Evolutionary conservation across 2,797 vertebrate genomes (phyloP), one percentile per base, ranked within the genome.

Genomic region (Sitta carolinensis): DNA sequence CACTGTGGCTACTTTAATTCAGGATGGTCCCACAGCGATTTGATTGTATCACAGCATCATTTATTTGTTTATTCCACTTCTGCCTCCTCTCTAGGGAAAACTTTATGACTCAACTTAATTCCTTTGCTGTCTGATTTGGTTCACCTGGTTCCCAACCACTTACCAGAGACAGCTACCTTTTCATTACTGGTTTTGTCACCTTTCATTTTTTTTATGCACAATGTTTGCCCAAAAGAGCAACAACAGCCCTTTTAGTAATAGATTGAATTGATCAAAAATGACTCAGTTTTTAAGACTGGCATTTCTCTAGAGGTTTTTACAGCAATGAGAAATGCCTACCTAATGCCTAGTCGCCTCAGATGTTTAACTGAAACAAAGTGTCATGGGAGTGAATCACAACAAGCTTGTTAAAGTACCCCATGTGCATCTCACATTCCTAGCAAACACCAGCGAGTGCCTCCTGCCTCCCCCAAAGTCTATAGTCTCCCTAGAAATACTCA

Each of bases 61-160:
- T 25, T 66, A 22, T 57, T 80, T 92, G 63, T 69, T 75, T 90
- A 47, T 86, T 78, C 62, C 30, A 34, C 22, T 80, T 84, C 29
- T 83, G 52, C 23, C 18, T 58, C 16, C 48, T 87, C 67, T 89
- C 51, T 51, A 63, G 32, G 45, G 78, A 92, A 88, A 76, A 48
- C 21, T 84, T 92, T 57, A 68, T 94, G 87, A 94, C 57, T 93
- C 50, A 77, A 68, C 62, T 63, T 77, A 89, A 84, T 90, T 59
- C 36, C 59, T 83, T 96, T 2, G 2, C 52, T 57, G 36, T 66
- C 59, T 87, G 62, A 67, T 92, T 84, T 92, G 52, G 34, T 90
- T 95, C 36, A 32, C 22, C 93, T 72, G 21, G 30, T 77, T 83
- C 52, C 61, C 54, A 73, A 50, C 43, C 22, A 42, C 74, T 80